Base-by-base conservation (phyloP, 2,888 invertebrate species). In the Linnaemya tessellans region DNA sequence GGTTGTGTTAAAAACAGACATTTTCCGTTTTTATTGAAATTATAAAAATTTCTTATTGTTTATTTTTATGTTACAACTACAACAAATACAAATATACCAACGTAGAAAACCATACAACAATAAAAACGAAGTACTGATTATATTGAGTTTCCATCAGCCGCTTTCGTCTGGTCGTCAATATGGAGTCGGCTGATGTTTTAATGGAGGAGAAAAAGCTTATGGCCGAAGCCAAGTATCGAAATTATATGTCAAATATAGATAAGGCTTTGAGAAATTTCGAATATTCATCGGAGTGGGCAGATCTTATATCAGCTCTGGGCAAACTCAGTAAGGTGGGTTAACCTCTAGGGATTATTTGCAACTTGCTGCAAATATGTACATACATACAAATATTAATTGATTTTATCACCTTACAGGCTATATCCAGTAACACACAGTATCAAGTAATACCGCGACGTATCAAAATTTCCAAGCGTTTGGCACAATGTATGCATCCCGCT, bases 241-340 rank as follows among this genome's bases (percentile, higher is more conserved):
- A 95, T 94, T 96, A 96, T 92, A 96, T 96, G 87, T 95, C 95
- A 60, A 95, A 96, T 86, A 95, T 98, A 74, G 98, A 98, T 91
- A 97, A 97, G 92, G 97, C 97, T 18, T 93, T 98, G 86, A 97
- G 96, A 91, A 96, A 95, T 92, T 98, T 98, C 93, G 98, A 98
- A 90, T 96, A 96, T 90, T 97, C 97, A n/a, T 96, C 96, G 89
- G 98, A 98, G 94, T 98, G 98, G 98, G 97, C 98, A 78, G 98
- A 98, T 93, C 94, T 98, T 71, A 98, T 98, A 89, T 96, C 97
- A 75, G 97, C 97, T 7, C 93, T 98, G 43, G 97, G 96, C 68
- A 98, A 98, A 93, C 94, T 98, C 46, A 97, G 97, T 92, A 98
- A 98, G 94, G 97, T 97, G n/a, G 11, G 62, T 64, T 38, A 18